Evolutionary conservation across 2,888 invertebrate genomes (phyloP), one percentile per base, ranked within the genome.

Genomic region (Zootermopsis nevadensis): DNA sequence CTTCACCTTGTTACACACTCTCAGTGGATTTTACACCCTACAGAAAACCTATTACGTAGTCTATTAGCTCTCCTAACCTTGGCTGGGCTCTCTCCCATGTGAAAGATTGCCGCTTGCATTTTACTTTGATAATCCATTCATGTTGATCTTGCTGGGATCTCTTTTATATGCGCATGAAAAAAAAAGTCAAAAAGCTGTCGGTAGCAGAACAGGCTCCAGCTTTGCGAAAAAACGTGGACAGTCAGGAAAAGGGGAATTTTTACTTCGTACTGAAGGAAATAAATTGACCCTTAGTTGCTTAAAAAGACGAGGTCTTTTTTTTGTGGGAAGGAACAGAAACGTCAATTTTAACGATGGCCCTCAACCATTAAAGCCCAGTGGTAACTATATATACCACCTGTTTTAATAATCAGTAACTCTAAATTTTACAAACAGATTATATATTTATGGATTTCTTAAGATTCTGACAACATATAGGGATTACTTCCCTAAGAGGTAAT

Each of bases 111-210:
- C 77, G 77, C 55, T 48, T 55, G 53, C 55, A 53, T 31, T 77
- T 77, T 31, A 55, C 77, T 77, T 77, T 77, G 77, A 77, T 77
- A 77, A 77, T 77, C 77, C 77, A 77, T 77, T 77, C 77, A 77
- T 77, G 77, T 55, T 24, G 35, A 55, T 77, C 77, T 77, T 77
- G 55, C 77, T 77, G 42, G 30, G 77, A 79, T 79, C 79, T 79
- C 79, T 79, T 55, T 76, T 76, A 76, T 76, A 42, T 42, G 22
- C 30, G 53, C 77, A 76, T 24, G 12, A 12, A 72, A 38, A 76
- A 77, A 69, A 22, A 33, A 31, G 30, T 55, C 53, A 77, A 77
- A 77, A 77, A 77, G 77, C 79, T 79, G 79, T 79, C 79, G 79
- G n/a, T 12, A 31, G 31, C 79, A 79, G 79, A 79, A 79, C 60